These are phyloP conservation scores for Cyrtodaria siliqua DNA, from an alignment of 2,888 invertebrate genomes.

Conservation along the genomic window DNA sequence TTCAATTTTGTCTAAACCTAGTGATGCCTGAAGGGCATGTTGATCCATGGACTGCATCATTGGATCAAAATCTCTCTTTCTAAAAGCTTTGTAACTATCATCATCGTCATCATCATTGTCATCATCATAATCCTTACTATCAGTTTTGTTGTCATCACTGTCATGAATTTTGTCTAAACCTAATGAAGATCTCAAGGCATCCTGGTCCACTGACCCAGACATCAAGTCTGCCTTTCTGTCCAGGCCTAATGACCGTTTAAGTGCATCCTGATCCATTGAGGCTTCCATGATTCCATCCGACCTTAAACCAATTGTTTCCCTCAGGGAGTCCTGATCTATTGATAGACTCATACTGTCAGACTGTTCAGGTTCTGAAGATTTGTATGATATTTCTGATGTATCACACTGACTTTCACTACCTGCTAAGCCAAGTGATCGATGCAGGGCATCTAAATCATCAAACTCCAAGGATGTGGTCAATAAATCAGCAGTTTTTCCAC, in stretches of 20 bases:
- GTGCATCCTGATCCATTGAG: slow-evolving; percentile 46
- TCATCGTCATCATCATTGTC: slow-evolving; percentile 18
- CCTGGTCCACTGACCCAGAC: slow-evolving; percentile 42
- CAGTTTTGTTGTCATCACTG: slow-evolving; percentile 14
- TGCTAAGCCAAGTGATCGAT: slow-evolving; percentile 59
- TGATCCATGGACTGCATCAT: slow-evolving; percentile 63
- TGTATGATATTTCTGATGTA: slow-evolving; percentile 32
- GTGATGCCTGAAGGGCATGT: slow-evolving; percentile 50
- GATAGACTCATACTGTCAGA: slow-evolving; percentile 51
- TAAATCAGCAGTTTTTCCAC: slow-evolving; percentile 51
- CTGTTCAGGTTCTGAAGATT: slow-evolving; percentile 31
- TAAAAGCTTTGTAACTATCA: slow-evolving; percentile 3
- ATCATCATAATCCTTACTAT: neutral
- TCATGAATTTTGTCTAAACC: slow-evolving; percentile 44
- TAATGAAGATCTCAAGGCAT: slow-evolving; percentile 36
- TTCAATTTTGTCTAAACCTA: slow-evolving; percentile 40
- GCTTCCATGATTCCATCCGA: slow-evolving; percentile 35
- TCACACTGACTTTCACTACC: slow-evolving; percentile 49
- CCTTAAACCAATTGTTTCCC: slow-evolving; percentile 38
- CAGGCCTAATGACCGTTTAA: slow-evolving; percentile 39
- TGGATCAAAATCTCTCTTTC: slow-evolving; percentile 37
- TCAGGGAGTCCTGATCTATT: slow-evolving; percentile 53
- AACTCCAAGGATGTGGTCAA: slow-evolving; percentile 58
- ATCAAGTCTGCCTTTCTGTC: slow-evolving; percentile 28
- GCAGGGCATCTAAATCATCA: slow-evolving; percentile 62